Base-by-base conservation (phyloP, 1,140 invertebrate species). In the Mesaphorura yosii region DNA sequence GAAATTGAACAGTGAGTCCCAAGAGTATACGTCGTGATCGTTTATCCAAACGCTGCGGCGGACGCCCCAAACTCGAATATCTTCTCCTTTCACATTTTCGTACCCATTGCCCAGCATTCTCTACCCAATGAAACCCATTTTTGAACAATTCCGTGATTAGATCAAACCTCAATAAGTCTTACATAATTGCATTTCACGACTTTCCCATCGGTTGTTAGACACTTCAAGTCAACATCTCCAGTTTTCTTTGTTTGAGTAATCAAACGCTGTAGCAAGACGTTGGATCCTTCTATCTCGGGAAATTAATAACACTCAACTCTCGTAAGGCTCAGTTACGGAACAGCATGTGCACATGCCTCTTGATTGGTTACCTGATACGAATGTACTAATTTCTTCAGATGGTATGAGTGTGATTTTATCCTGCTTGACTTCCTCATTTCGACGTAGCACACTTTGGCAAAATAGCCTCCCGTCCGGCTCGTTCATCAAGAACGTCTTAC, bases 1-100 rank as follows among this genome's bases (percentile, higher is more conserved):
- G 29, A 48, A 39, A 27, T 58, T 59, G 37, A 41, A 62, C 1
- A 62, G 23, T 10, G 57, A 62, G 34, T 62, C 60, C 57, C 57
- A 58, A 1, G 20, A 19, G 4, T 49, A 29, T 17, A 37, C 29
- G n/a, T 42, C 48, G 5, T 48, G 19, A 6, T 12, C 23, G 10
- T 46, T 25, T 10, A 42, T 7, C 44, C 44, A 40, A 6, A 59
- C 50, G 7, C 41, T 34, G 34, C 60, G 23, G 23, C 57, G 40
- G n/a, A 59, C 42, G 17, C 56, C 56, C 23, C 22, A 51, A 12
- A 58, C 57, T 49, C 46, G 34, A 3, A 51, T 31, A 12, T 54
- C 27, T 49, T 62, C 40, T 39, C 60, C 60, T 41, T 48, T 47
- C 2, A 62, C 49, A 23, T 53, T 53, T 47, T 62, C 60, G 2